These are phyloP conservation scores for Cyanocitta stelleri DNA, from an alignment of 2,113 vertebrate species.

Conservation along the genomic window DNA sequence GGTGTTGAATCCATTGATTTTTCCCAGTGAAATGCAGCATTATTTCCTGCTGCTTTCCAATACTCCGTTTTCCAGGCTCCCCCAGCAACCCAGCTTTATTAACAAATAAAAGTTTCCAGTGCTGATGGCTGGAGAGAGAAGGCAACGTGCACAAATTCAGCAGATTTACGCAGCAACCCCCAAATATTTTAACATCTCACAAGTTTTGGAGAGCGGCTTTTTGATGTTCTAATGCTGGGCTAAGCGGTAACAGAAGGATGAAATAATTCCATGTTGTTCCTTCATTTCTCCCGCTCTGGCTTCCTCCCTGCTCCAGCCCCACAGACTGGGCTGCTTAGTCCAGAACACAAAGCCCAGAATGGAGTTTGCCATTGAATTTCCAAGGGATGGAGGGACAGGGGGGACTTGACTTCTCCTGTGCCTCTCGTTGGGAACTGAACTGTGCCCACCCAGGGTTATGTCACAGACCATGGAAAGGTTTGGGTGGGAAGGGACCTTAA, in stretches of 20 bases:
- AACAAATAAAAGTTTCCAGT: neutral
- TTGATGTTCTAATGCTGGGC: neutral
- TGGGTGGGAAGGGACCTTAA: neutral
- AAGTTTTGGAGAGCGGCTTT: neutral
- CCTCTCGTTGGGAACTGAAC: fast-evolving
- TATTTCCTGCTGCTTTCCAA: neutral
- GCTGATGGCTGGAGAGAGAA: neutral
- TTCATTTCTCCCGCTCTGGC: neutral
- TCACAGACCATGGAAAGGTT: neutral
- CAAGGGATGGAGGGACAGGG: neutral
- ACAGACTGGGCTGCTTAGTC: too few relatives aligned
- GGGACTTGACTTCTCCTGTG: neutral
- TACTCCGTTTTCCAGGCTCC: neutral
- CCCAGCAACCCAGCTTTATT: neutral
- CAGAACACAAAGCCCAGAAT: neutral
- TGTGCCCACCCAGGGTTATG: neutral
- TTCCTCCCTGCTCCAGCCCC: neutral
- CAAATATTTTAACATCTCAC: neutral
- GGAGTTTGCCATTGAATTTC: neutral
- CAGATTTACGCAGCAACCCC: neutral
- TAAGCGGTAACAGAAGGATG: neutral
- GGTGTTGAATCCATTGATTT: neutral
- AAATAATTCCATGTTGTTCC: neutral
- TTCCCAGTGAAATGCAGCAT: neutral
- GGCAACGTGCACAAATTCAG: neutral